Percentiles rank a stretch among this genome's conserved stretches.
phyloP scores from a whole-genome alignment of 2,113 vertebrate species.

The Salvator merianae region DNA sequence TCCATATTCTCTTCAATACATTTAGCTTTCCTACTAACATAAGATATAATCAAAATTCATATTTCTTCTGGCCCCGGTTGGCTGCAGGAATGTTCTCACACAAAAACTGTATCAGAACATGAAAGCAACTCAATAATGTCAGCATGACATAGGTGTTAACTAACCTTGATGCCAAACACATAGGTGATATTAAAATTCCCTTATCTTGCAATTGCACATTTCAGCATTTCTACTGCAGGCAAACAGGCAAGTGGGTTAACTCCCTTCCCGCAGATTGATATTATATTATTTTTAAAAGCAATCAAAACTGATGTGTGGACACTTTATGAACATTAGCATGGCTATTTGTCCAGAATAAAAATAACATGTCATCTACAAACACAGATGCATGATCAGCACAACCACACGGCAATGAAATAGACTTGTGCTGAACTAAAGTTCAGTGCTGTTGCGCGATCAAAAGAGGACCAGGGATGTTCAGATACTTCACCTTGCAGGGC shows the following conservation, averaged over 20 bases:
- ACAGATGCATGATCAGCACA: not conserved
- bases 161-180: slow-evolving; percentile 57
- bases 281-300: not conserved
- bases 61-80: slow-evolving; percentile 6
- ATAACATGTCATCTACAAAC: slow-evolving; percentile 17
- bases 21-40: slow-evolving; percentile 21
- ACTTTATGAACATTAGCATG: slow-evolving; percentile 8
- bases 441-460: too few species aligned
- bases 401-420: not conserved
- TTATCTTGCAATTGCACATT: slow-evolving; percentile 65
- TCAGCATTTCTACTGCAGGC: slow-evolving; percentile 41
- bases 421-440: too few species aligned
- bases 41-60: slow-evolving; percentile 28
- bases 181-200: slow-evolving; percentile 39
- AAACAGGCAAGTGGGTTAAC: slow-evolving; percentile 4
- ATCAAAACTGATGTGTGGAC: not conserved
- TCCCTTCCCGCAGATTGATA: not conserved
- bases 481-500: too few species aligned
- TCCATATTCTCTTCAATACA: slow-evolving; percentile 11
- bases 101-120: slow-evolving; percentile 57
- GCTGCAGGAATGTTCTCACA: slow-evolving; percentile 51
- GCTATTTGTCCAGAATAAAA: slow-evolving; percentile 31
- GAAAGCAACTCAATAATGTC: slow-evolving; percentile 63
- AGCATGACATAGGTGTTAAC: slow-evolving; percentile 50
- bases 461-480: too few species aligned